phyloP scores from a whole-genome alignment of 2,797 vertebrate genomes.

The Morus bassanus region DNA sequence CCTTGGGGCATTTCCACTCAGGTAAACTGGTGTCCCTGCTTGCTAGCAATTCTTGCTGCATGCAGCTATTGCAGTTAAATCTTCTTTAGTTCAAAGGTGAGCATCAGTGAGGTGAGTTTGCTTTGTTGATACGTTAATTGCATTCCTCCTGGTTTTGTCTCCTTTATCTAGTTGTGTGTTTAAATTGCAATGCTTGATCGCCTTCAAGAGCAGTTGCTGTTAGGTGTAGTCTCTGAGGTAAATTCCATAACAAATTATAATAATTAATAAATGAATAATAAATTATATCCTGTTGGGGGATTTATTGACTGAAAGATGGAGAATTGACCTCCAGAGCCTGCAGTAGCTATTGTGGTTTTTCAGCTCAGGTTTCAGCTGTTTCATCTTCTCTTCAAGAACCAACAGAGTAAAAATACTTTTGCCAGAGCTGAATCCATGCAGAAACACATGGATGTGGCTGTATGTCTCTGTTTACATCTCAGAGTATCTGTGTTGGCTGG shows the following conservation, averaged over 20 bases:
- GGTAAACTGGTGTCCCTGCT: background rate
- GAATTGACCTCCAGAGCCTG: background rate
- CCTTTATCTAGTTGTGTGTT: background rate
- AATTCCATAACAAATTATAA: background rate
- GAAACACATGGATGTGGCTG: background rate
- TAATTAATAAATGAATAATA: background rate
- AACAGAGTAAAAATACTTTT: background rate
- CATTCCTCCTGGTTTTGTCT: background rate
- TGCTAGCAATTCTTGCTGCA: rapidly evolving
- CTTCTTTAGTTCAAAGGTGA: background rate
- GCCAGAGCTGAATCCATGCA: background rate
- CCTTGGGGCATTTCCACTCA: background rate
- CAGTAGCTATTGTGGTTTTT: background rate
- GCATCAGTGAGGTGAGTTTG: background rate
- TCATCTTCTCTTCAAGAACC: background rate
- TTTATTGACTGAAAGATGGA: background rate
- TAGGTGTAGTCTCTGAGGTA: background rate
- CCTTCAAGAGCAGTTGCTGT: background rate
- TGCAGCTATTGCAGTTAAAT: background rate
- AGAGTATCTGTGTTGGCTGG: background rate
- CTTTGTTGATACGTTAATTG: background rate
- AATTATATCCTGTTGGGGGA: rapidly evolving
- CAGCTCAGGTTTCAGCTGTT: background rate
- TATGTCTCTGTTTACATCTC: background rate
- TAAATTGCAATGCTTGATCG: background rate